A percentile compares a stretch with the other conserved stretches of the same genome.
Conservation (phyloP, 2,113 vertebrate species). For the Synchiropus splendidus region DNA sequence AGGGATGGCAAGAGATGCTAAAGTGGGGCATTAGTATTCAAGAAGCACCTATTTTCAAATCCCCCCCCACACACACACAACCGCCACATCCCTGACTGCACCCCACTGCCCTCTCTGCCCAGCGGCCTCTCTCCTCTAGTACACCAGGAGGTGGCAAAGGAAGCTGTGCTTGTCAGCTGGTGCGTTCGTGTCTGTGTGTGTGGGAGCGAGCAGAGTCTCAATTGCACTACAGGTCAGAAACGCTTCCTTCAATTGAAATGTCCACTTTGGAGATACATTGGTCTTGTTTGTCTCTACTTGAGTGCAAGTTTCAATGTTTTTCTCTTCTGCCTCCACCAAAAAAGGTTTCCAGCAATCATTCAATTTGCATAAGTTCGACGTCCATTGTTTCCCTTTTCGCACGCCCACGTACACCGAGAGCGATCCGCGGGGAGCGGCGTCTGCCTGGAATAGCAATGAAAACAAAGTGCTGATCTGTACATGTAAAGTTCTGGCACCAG, state of each 20-base stretch:
- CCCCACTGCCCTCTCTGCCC: conserved; percentile 45
- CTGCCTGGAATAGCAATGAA: conserved; percentile 1
- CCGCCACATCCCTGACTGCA: conserved; percentile 23
- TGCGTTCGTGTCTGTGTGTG: conserved; percentile 13
- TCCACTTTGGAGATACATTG: conserved; percentile 17
- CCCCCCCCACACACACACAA: conserved; percentile 6
- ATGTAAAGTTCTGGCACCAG: background rate
- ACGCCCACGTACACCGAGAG: no score
- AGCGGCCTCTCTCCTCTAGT: conserved; percentile 33
- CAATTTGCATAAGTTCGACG: conserved; percentile 9
- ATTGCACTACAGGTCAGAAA: conserved; percentile 21
- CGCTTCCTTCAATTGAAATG: conserved; percentile 27
- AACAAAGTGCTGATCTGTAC: conserved; percentile 3
- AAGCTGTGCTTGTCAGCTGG: conserved; percentile 18
- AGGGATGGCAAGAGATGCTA: conserved; percentile 69
- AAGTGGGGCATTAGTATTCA: conserved; percentile 87
- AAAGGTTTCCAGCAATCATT: conserved; percentile 19
- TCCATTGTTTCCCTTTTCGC: conserved; percentile 1
- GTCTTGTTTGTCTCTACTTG: no score
- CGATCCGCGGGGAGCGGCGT: conserved; percentile 9
- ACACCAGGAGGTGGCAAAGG: conserved; percentile 25
- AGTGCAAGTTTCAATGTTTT: background rate
- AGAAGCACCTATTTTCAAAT: conserved; percentile 19
- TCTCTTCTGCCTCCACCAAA: conserved; percentile 2
- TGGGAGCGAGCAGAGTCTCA: conserved; percentile 8